A percentile compares a stretch with the other conserved stretches of the same genome.
Conservation (phyloP, 1,140 invertebrate genomes). For the Theocolax elegans region DNA sequence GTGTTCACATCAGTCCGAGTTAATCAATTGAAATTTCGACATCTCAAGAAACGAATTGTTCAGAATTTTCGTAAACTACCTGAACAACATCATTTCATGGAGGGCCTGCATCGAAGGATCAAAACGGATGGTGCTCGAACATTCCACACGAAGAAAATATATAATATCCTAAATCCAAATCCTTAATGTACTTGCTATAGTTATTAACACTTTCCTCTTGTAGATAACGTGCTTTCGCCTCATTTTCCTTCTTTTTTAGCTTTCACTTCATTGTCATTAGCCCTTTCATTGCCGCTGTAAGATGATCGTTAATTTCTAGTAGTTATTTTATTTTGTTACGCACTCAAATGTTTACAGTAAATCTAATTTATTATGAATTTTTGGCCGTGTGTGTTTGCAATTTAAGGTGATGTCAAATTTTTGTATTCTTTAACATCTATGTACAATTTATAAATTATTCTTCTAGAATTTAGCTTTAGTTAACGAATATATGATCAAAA, state of each 20-base stretch:
- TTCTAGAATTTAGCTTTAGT: too few species aligned
- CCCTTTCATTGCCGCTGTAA: background rate
- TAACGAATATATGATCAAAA: too few species aligned
- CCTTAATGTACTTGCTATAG: background rate
- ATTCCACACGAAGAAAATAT: background rate
- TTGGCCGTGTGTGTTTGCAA: too few species aligned
- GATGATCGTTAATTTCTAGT: too few species aligned
- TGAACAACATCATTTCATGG: background rate
- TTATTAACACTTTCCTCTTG: background rate
- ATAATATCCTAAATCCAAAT: background rate
- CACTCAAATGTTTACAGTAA: background rate
- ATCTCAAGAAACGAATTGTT: background rate
- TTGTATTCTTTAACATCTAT: too few species aligned
- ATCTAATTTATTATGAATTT: too few species aligned
- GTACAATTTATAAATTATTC: too few species aligned
- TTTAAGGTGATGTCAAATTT: too few species aligned
- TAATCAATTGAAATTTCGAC: background rate
- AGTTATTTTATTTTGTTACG: background rate
- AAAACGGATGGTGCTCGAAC: slow-evolving; percentile 1
- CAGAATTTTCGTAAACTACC: background rate
- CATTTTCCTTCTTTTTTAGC: background rate
- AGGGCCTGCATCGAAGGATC: background rate
- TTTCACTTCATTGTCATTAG: background rate
- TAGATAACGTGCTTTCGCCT: slow-evolving; percentile 2
- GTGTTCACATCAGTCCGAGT: too few species aligned